Evolutionary conservation across 2,888 invertebrate genomes (phyloP), one percentile per base, ranked within the genome.

Genomic region (Hypercompe scribonia): DNA sequence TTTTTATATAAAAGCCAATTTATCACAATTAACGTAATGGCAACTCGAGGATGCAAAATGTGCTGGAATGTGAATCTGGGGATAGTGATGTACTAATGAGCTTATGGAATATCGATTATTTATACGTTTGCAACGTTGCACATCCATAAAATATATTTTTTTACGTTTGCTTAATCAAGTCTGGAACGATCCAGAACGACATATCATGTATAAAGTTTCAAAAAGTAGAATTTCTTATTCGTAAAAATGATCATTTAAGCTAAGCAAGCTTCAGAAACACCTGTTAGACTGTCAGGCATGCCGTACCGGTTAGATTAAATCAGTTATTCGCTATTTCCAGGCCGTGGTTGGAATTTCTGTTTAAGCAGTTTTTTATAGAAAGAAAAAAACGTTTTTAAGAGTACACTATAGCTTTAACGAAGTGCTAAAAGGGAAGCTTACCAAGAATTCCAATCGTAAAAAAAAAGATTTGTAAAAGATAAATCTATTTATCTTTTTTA

Each of bases 11-110:
- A 83, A 69, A 78, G 73, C 83, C 87, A 87, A 87, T 88, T 87
- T 86, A 88, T 88, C 88, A 87, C 87, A 86, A 86, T 68, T 82
- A 77, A 78, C 80, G 74, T 80, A 77, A 81, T 78, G 82, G 82
- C 81, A 80, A 82, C 74, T 76, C 70, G 71, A 63, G 74, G 71
- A 80, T 61, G 76, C 71, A 68, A 73, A 68, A 39, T 68, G 64
- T 69, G 42, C 70, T 76, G 70, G 61, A 66, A 63, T 54, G 74
- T 39, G 65, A 67, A 74, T 72, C 78, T 83, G 81, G 84, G 64
- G 80, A 81, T 84, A 79, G 73, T 68, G 70, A 73, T 70, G 64
- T 68, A 68, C 24, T 3, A 46, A 50, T 65, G 39, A 61, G 46
- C 46, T 65, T 70, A 72, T 54, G 58, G 61, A 24, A 39, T 64